These are phyloP conservation scores for Nothura maculosa DNA, from an alignment of 2,797 vertebrate species.

Conservation along the genomic window DNA sequence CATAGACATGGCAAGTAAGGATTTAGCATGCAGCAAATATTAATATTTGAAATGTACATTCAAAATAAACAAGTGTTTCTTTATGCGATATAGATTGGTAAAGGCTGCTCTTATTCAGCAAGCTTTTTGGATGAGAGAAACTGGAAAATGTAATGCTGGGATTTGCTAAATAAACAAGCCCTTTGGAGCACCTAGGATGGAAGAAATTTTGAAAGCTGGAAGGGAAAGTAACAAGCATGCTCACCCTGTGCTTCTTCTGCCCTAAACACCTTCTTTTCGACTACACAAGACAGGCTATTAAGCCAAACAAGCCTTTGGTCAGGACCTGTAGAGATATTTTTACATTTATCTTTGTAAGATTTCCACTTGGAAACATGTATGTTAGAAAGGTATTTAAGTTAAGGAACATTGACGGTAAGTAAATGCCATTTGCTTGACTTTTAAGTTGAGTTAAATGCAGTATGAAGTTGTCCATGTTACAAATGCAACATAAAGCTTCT, in stretches of 20 bases:
- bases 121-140: neutral
- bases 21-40: neutral
- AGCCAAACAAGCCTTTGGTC: neutral
- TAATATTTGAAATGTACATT: neutral
- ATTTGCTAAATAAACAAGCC: constrained; percentile 27
- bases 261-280: constrained; percentile 16
- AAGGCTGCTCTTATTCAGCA: neutral
- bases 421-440: neutral
- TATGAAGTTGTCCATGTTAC: neutral
- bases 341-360: neutral
- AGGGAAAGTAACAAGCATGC: neutral
- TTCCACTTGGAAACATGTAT: neutral
- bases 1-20: neutral
- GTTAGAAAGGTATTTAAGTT: neutral
- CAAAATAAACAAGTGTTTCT: neutral
- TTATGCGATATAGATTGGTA: neutral
- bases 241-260: constrained; percentile 31
- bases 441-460: neutral
- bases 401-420: neutral
- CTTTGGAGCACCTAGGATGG: constrained; percentile 20
- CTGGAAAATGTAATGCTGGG: neutral
- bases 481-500: neutral
- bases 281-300: neutral
- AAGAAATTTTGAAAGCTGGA: constrained; percentile 9
- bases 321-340: neutral